Base-by-base conservation (phyloP, 2,797 vertebrate species). In the Alcedo quadribrachys region DNA sequence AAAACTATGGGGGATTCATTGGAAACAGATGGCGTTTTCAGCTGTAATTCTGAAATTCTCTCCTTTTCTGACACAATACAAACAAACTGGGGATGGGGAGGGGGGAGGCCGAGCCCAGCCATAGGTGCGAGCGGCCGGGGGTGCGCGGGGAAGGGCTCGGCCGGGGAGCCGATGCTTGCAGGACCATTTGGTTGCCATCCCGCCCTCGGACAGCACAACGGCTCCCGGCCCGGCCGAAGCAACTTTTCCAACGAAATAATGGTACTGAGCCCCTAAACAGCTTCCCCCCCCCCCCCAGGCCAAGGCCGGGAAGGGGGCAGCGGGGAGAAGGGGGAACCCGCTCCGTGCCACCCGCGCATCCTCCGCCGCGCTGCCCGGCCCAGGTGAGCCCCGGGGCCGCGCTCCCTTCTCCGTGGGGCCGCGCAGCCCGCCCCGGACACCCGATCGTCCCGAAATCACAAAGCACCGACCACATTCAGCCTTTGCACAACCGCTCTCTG, bases 11-110 rank as follows among this genome's bases (percentile, higher is more conserved):
- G 97, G 97, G 97, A 98, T 98, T 98, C 97, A 98, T 98, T 98
- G 98, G 97, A 98, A 98, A 98, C 98, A 98, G 97, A 98, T 98
- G 98, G 96, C 97, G 97, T 97, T 97, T 97, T 97, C 97, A 97
- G 97, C 97, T 96, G 97, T 94, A 95, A 97, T 97, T 97, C 97
- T 97, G 95, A 97, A 96, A 97, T 97, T 97, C 96, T 96, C 97
- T 96, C 96, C 96, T 95, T 96, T 96, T 96, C 96, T 96, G 97
- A 97, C 97, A 97, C 97, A 95, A 96, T 94, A 92, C 96, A 97
- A 97, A 98, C 97, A 97, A 96, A 95, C 94, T 21, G 87, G 88
- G 90, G 77, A 30, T 62, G 58, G 53, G 63, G 69, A 17, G 30
- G 60, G 60, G 79, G 86, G 54, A 45, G 55, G 82, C 88, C 50